A percentile compares a stretch with the other conserved stretches of the same genome.
Conservation (phyloP, 2,888 invertebrate species). For the Gryllus longicercus region DNA sequence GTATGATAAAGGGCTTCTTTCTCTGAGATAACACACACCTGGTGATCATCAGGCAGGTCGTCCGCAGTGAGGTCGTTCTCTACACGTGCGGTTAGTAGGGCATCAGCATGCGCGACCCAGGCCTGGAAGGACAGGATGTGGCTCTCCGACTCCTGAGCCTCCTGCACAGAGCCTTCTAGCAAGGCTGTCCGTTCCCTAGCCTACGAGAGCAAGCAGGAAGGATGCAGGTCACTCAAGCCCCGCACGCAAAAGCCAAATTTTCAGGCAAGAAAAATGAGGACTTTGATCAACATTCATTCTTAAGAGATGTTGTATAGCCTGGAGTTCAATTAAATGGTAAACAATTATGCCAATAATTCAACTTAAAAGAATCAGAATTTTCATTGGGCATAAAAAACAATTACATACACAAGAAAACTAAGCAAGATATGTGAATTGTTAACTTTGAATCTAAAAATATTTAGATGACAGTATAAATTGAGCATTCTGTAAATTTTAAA, state of each 20-base stretch:
- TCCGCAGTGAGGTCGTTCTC: conserved; percentile 74
- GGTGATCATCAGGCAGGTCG: conserved; percentile 73
- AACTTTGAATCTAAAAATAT: too few relatives aligned
- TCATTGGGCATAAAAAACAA: too few relatives aligned
- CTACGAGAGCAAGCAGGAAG: conserved; percentile 44
- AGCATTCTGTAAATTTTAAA: too few relatives aligned
- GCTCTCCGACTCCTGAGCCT: conserved; percentile 73
- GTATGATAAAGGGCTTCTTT: background rate
- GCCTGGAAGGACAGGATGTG: conserved; percentile 68
- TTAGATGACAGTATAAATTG: too few relatives aligned
- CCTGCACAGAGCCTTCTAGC: conserved; percentile 67
- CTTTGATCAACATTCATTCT: too few relatives aligned
- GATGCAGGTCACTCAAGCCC: conserved; percentile 17
- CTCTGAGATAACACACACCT: conserved; percentile 48
- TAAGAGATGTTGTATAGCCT: too few relatives aligned
- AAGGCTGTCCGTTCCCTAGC: conserved; percentile 58
- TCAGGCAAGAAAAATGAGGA: background rate
- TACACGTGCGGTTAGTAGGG: conserved; percentile 65
- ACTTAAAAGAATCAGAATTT: too few relatives aligned
- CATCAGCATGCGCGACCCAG: conserved; percentile 67
- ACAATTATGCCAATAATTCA: too few relatives aligned
- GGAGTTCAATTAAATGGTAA: too few relatives aligned
- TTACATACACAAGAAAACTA: too few relatives aligned
- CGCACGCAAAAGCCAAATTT: background rate
- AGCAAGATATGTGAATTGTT: too few relatives aligned